These are phyloP conservation scores for Rhincodon typus DNA, from an alignment of 2,797 vertebrate genomes.

Conservation along the genomic window DNA sequence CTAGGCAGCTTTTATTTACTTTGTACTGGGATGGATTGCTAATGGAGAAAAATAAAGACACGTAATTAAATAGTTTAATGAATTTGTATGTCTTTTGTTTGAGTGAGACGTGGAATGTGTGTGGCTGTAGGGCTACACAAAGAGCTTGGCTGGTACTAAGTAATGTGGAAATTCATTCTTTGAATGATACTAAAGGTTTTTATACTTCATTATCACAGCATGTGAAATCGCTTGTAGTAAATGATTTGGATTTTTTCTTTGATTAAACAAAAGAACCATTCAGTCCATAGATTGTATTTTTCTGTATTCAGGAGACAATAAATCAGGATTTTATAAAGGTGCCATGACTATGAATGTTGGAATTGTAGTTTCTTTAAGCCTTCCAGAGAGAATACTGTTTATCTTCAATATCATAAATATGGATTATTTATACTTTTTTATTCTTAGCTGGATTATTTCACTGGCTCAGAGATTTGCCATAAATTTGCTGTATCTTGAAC, in stretches of 20 bases:
- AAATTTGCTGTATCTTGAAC: background rate
- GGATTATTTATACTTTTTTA: background rate
- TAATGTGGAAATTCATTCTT: conserved; percentile 89
- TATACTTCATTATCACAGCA: conserved; percentile 99
- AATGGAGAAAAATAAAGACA: conserved; percentile 72
- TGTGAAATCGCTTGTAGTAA: conserved; percentile 98
- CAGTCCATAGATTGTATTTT: conserved; percentile 59
- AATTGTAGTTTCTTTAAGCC: background rate
- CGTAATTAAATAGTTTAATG: conserved; percentile 98
- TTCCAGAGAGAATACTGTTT: conserved; percentile 1
- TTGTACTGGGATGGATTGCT: conserved; percentile 70
- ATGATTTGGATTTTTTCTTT: conserved; percentile 83
- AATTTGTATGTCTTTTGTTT: conserved; percentile 86
- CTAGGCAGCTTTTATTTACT: conserved; percentile 75
- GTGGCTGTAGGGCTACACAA: conserved; percentile 70
- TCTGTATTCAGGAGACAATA: conserved; percentile 56
- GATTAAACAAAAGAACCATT: conserved; percentile 83
- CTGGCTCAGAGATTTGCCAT: background rate
- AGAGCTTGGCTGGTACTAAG: conserved; percentile 72
- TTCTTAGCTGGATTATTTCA: background rate
- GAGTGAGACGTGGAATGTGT: conserved; percentile 62
- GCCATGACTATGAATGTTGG: conserved; percentile 47
- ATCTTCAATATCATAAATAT: background rate
- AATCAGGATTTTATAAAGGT: conserved; percentile 57
- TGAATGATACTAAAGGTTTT: conserved; percentile 87